Evolutionary conservation across 2,797 vertebrate species (phyloP), one percentile per base, ranked within the genome.

Genomic region (Babyrousa celebensis): DNA sequence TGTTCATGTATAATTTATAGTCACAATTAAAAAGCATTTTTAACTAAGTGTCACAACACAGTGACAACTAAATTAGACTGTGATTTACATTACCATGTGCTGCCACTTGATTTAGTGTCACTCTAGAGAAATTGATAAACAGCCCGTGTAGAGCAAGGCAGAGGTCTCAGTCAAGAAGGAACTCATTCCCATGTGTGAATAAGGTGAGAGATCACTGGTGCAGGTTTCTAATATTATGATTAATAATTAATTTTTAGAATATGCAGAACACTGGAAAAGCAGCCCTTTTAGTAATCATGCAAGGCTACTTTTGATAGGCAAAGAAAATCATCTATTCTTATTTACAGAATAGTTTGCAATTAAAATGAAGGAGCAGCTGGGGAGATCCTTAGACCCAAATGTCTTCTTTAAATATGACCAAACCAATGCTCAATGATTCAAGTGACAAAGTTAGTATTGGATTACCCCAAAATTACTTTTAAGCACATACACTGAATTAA

Each of bases 21-120:
- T 98, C 98, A 98, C 98, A 99, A 99, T 99, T 99, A 99, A 99
- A 99, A 99, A 98, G 93, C 98, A 98, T 99, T 99, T 98, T 99
- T 98, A 99, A 98, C 98, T 97, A 98, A 98, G 98, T 98, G 98
- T 99, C 99, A 99, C 98, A 99, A 99, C 98, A 99, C 92, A 97
- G 96, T 98, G 98, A 99, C 98, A 98, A 98, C 98, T 99, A 99
- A 99, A 99, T 99, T 98, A 98, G 98, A 91, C 98, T 98, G 96
- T 98, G 98, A 99, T 98, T 99, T 99, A 98, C 98, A 98, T 98
- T 98, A 97, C 96, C 97, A 95, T 96, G 98, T 96, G 94, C 97
- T 98, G 96, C 96, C 96, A 91, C 97, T 98, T 98, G 98, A 98
- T 99, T 98, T 98, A 98, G 89, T 98, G 98, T 98, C 97, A 98